Percentiles rank a stretch among this genome's conserved stretches.
Evolutionary conservation across 2,888 invertebrate species (phyloP).

Genomic region (Rhagonycha fulva): DNA sequence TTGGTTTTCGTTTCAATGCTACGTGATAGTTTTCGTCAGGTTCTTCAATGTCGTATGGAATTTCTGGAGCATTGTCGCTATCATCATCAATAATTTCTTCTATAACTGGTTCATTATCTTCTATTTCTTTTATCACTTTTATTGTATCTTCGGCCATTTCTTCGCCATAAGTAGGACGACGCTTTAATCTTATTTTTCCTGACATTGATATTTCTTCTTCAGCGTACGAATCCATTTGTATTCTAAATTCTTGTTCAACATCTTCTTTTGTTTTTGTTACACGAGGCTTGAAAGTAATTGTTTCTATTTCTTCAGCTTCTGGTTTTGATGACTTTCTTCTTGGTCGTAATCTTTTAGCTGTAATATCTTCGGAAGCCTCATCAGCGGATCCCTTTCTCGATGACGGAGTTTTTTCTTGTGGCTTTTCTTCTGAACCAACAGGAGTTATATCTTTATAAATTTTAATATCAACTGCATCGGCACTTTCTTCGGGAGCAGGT

Average conservation of each 20-base stretch:
- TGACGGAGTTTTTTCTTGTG: conserved; percentile 45
- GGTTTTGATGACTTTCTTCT: conserved; percentile 65
- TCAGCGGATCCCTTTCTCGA: conserved; percentile 59
- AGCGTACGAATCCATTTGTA: conserved; percentile 81
- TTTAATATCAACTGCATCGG: background rate
- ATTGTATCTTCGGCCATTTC: conserved; percentile 79
- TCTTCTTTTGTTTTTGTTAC: conserved; percentile 80
- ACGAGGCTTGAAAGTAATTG: conserved; percentile 79
- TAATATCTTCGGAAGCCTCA: conserved; percentile 69
- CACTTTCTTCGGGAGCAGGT: conserved; percentile 20
- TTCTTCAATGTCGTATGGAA: conserved; percentile 59
- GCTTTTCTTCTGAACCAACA: conserved; percentile 38
- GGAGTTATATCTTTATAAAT: conserved; percentile 56
- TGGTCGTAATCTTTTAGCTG: conserved; percentile 73
- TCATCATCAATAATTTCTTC: conserved; percentile 71
- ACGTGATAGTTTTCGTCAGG: conserved; percentile 59
- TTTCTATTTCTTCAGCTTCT: conserved; percentile 74
- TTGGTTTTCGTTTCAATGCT: conserved; percentile 58
- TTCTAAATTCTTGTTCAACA: conserved; percentile 88
- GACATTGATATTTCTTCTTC: conserved; percentile 88
- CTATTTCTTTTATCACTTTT: conserved; percentile 67
- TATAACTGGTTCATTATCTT: conserved; percentile 63
- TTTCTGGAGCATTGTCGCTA: conserved; percentile 60
- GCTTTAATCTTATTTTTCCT: conserved; percentile 78
- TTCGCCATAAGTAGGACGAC: conserved; percentile 75